These are phyloP conservation scores for Ophioninae sp. DNA, from an alignment of 2,888 invertebrate genomes.

Conservation along the genomic window DNA sequence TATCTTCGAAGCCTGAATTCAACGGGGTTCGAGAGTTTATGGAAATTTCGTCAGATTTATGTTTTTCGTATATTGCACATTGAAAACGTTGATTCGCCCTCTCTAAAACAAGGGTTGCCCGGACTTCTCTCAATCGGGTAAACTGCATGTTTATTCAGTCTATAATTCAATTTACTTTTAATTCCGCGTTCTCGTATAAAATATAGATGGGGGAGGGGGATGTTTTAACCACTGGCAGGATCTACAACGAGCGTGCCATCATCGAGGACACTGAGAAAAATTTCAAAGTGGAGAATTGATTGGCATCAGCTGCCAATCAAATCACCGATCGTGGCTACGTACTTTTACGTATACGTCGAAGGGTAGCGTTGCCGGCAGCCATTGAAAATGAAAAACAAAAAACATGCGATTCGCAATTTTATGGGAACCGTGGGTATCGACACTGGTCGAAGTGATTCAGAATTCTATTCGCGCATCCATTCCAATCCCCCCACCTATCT, in stretches of 20 bases:
- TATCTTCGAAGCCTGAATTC: slow-evolving; percentile 67
- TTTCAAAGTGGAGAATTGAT: slow-evolving; percentile 32
- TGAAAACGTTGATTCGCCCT: slow-evolving; percentile 70
- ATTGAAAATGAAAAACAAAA: slow-evolving; percentile 12
- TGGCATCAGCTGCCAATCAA: slow-evolving; percentile 63
- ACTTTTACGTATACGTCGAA: slow-evolving; percentile 16
- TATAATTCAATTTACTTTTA: slow-evolving; percentile 65
- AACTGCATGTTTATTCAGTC: slow-evolving; percentile 40
- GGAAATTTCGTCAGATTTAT: slow-evolving; percentile 72
- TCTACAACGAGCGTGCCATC: slow-evolving; percentile 10
- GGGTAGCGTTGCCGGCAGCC: neutral
- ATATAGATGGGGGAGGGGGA: slow-evolving; percentile 50
- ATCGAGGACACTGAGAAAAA: slow-evolving; percentile 38
- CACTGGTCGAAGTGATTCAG: slow-evolving; percentile 50
- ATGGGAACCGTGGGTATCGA: slow-evolving; percentile 22
- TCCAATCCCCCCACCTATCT: neutral
- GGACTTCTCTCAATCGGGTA: neutral
- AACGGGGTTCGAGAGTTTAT: slow-evolving; percentile 69
- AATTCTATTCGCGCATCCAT: slow-evolving; percentile 35
- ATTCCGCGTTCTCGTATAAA: slow-evolving; percentile 57
- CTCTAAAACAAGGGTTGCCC: neutral
- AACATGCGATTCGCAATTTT: slow-evolving; percentile 36
- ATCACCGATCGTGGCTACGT: slow-evolving; percentile 40
- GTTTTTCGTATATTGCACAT: slow-evolving; percentile 69
- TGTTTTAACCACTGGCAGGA: slow-evolving; percentile 46